Conservation (phyloP, 2,113 vertebrate genomes). For the Callorhinus ursinus region DNA sequence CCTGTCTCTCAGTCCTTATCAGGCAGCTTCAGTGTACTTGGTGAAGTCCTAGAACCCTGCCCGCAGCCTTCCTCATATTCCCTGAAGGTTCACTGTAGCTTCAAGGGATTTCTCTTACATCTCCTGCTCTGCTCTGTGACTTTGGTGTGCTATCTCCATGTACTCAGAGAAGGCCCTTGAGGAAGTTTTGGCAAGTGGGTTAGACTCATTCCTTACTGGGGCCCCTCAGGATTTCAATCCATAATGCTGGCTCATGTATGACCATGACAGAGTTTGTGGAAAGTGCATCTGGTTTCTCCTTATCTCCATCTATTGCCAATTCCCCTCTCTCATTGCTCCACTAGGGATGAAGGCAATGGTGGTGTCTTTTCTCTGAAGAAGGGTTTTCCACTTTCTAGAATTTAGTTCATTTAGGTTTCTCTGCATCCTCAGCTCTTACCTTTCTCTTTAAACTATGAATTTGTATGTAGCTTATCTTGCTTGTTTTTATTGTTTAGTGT, state of each 20-base stretch:
- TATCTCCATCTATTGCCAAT: not conserved
- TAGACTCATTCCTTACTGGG: not conserved
- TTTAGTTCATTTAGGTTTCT: not conserved
- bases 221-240: not conserved
- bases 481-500: not conserved
- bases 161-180: not conserved
- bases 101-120: not conserved
- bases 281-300: not conserved
- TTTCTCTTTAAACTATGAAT: not conserved
- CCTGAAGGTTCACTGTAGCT: not conserved
- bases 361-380: not conserved
- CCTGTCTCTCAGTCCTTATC: not conserved
- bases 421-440: not conserved
- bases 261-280: not conserved
- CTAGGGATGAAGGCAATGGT: not conserved
- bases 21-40: not conserved
- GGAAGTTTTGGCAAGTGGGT: not conserved
- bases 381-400: not conserved
- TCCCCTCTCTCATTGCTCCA: not conserved
- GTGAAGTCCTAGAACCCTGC: not conserved
- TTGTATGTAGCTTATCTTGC: not conserved
- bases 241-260: not conserved
- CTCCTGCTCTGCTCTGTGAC: not conserved
- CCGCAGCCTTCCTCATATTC: rapidly evolving
- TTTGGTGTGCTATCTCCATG: too few relatives aligned